Percentiles rank a stretch among this genome's conserved stretches.
Conservation (phyloP, 1,140 invertebrate species). For the Drosophila lowei region DNA sequence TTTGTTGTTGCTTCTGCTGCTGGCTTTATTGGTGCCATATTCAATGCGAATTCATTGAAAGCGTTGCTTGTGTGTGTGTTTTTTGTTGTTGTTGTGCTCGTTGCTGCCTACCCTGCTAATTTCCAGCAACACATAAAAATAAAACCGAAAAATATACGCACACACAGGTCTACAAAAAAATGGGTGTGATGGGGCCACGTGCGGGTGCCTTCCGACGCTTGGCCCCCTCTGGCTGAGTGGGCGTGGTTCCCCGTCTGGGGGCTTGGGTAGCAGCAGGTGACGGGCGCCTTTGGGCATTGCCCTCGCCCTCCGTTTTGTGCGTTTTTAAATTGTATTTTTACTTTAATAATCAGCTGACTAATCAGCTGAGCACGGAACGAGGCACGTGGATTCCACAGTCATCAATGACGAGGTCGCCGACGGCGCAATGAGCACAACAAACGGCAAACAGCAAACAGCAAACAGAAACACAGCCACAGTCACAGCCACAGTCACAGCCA, state of each 20-base stretch:
- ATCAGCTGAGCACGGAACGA: conserved; percentile 51
- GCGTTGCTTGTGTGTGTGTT: conserved; percentile 22
- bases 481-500: not conserved
- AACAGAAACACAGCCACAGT: not conserved
- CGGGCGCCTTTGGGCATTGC: conserved; percentile 25
- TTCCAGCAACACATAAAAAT: conserved; percentile 55
- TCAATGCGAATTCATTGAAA: conserved; percentile 62
- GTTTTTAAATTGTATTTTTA: conserved; percentile 43
- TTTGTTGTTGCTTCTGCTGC: conserved; percentile 38
- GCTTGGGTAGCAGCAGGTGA: conserved; percentile 16
- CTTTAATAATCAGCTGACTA: conserved; percentile 62
- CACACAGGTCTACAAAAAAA: conserved; percentile 58
- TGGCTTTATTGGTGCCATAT: conserved; percentile 67
- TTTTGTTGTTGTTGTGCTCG: conserved; percentile 32
- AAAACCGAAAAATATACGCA: conserved; percentile 41
- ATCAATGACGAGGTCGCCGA: conserved; percentile 31
- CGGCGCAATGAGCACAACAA: not conserved
- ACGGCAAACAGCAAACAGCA: not conserved
- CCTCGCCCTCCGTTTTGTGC: conserved; percentile 14
- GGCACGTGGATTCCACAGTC: conserved; percentile 52
- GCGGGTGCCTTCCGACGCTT: conserved; percentile 17
- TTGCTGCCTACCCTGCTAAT: conserved; percentile 58
- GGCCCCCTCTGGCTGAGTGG: conserved; percentile 6
- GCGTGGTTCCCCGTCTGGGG: conserved; percentile 5
- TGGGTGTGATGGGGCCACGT: conserved; percentile 71